These are phyloP conservation scores for Chondrosia reniformis DNA, from an alignment of 37 sponge, comb jelly and placozoan genomes.

Conservation along the genomic window DNA sequence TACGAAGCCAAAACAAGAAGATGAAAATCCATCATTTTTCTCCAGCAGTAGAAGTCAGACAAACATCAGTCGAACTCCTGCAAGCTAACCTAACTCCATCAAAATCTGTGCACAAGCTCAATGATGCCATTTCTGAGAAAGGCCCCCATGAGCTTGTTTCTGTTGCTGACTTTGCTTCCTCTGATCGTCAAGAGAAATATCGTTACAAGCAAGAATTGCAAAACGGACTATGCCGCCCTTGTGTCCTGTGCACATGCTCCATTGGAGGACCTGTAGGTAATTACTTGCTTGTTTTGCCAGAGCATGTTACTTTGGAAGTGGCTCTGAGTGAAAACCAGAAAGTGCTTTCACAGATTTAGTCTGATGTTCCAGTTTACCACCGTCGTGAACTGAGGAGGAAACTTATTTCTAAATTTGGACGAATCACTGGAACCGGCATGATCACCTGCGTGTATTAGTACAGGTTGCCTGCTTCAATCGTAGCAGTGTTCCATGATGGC, in stretches of 20 bases:
- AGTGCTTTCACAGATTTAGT: slow-evolving; percentile 28
- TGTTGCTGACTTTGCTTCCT: slow-evolving; percentile 7
- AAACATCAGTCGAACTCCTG: neutral
- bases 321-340: slow-evolving; percentile 16
- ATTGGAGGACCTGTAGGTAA: slow-evolving; percentile 50
- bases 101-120: neutral
- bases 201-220: neutral
- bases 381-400: slow-evolving; percentile 19
- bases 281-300: slow-evolving; percentile 45
- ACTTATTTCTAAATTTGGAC: slow-evolving; percentile 41
- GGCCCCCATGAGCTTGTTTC: neutral
- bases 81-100: neutral
- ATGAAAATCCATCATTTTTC: slow-evolving; percentile 13
- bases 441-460: too few relatives aligned
- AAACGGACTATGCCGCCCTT: slow-evolving; percentile 15
- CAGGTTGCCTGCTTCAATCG: too few relatives aligned
- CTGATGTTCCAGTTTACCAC: slow-evolving; percentile 27
- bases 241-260: slow-evolving; percentile 29
- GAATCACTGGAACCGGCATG: too few relatives aligned
- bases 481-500: too few relatives aligned
- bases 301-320: neutral
- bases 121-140: slow-evolving; percentile 9
- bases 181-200: neutral
- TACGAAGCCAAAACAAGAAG: neutral
- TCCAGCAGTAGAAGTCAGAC: neutral